Percentiles rank a stretch among this genome's conserved stretches.
Conservation (phyloP, 2,888 invertebrate genomes). For the Gasteruption jaculator region DNA sequence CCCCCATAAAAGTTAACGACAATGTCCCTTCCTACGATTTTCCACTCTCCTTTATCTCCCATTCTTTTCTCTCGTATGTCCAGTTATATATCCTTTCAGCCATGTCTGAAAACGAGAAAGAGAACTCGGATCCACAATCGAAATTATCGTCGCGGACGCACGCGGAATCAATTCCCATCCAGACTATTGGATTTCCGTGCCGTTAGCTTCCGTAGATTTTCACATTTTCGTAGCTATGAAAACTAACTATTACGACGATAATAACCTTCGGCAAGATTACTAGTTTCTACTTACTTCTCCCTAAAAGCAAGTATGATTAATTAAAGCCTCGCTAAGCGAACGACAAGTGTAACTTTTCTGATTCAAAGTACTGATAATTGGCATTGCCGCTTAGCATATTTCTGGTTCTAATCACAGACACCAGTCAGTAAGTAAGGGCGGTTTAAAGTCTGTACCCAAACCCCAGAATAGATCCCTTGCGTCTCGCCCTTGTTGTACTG, state of each 20-base stretch:
- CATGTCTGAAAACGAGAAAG: slow-evolving; percentile 2
- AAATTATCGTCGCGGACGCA: slow-evolving; percentile 47
- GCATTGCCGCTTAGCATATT: slow-evolving; percentile 41
- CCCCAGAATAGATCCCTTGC: slow-evolving; percentile 19
- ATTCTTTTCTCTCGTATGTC: slow-evolving; percentile 17
- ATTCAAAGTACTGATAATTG: slow-evolving; percentile 41
- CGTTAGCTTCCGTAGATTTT: slow-evolving; percentile 20
- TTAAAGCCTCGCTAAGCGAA: no score
- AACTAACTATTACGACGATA: no score
- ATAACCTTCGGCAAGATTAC: no score
- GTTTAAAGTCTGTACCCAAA: slow-evolving; percentile 39
- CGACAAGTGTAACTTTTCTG: no score
- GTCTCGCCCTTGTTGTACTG: slow-evolving; percentile 31
- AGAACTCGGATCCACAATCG: slow-evolving; percentile 19
- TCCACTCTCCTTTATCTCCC: slow-evolving; percentile 30
- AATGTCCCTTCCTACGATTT: slow-evolving; percentile 48
- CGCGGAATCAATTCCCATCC: slow-evolving; percentile 43
- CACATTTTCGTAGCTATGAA: no score
- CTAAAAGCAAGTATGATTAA: no score
- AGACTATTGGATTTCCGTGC: slow-evolving; percentile 30
- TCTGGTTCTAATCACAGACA: slow-evolving; percentile 43
- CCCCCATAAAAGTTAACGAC: slow-evolving; percentile 52
- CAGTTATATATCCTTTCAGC: no score
- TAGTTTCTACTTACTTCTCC: no score
- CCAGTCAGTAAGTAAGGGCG: slow-evolving; percentile 38